Base-by-base conservation (phyloP, 2,797 vertebrate genomes). In the Sandelia bainsii region DNA sequence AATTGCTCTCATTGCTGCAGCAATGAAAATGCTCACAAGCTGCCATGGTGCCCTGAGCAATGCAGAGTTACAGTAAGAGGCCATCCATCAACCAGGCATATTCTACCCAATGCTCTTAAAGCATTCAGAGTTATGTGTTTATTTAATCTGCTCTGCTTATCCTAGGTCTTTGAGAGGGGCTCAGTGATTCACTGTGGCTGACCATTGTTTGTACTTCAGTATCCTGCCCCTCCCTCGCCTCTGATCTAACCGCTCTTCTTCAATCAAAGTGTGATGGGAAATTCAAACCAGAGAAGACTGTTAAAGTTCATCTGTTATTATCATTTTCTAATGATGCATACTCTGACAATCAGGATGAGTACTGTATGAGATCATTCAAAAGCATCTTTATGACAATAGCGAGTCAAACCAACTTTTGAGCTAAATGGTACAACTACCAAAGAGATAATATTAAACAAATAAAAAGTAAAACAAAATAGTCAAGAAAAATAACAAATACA, bases 71-170 rank as follows among this genome's bases (percentile, higher is more conserved):
- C 32, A 32, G 7, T 32, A 82, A 82, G 82, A 84, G 63, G 64
- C 62, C 57, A 68, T 77, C 52, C 53, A 87, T 85, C 80, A 80
- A 70, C 73, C 59, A 62, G 63, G 73, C 79, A 81, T 82, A 82
- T 86, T 91, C 74, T 69, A 86, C 83, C 62, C 51, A 19, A 46
- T 76, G 80, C 78, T 89, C 81, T 85, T 85, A 86, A 89, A 86
- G 69, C 62, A 22, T 83, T 83, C 79, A 83, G 66, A 72, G 75
- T 81, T 91, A 85, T 92, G 81, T 85, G 89, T 92, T 91, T 89
- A 87, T 91, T 92, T 88, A 89, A 91, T 92, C 80, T 70, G 69
- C 72, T 84, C 79, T 90, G 89, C 80, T 89, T 87, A 90, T 88
- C 82, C 79, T 81, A 61, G 79, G 82, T 82, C 81, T 90, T 83